Evolutionary conservation across 53 echinoderm and acorn worm species (phyloP).

Genomic region (Stichopus horrens): DNA sequence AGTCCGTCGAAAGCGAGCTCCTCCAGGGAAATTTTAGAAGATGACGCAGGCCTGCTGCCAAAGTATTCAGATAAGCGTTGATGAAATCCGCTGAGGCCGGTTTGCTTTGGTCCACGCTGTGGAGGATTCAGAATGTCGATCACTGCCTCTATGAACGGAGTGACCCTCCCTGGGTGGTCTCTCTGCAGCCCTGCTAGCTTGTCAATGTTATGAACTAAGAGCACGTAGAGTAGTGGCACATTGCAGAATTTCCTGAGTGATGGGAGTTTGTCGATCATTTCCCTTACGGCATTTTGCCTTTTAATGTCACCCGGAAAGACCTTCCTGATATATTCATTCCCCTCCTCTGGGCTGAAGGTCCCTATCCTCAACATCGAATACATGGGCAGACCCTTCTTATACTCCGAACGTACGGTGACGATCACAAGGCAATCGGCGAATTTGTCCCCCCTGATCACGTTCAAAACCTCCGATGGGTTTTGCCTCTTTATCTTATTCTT

Average conservation of each 20-base stretch:
- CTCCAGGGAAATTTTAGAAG: not conserved
- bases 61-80: not conserved
- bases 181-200: not conserved
- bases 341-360: not conserved
- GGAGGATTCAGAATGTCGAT: no score
- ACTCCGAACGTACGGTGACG: not conserved
- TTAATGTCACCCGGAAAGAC: not conserved
- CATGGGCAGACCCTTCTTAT: not conserved
- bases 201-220: slow-evolving; percentile 15
- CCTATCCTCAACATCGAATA: not conserved
- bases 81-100: not conserved
- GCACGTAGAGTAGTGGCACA: slow-evolving; percentile 10
- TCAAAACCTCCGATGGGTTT: not conserved
- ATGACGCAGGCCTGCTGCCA: not conserved
- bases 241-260: not conserved
- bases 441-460: not conserved
- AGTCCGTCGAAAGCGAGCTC: not conserved
- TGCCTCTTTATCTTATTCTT: not conserved
- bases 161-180: not conserved
- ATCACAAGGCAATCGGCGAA: not conserved
- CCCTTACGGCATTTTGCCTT: not conserved
- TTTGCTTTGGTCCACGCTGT: not conserved
- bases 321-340: not conserved
- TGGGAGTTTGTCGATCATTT: not conserved
- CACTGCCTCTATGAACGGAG: not conserved